A percentile compares a stretch with the other conserved stretches of the same genome.
These are phyloP conservation scores for Hylaeus volcanicus DNA, from an alignment of 1,140 invertebrate genomes.

Conservation along the genomic window DNA sequence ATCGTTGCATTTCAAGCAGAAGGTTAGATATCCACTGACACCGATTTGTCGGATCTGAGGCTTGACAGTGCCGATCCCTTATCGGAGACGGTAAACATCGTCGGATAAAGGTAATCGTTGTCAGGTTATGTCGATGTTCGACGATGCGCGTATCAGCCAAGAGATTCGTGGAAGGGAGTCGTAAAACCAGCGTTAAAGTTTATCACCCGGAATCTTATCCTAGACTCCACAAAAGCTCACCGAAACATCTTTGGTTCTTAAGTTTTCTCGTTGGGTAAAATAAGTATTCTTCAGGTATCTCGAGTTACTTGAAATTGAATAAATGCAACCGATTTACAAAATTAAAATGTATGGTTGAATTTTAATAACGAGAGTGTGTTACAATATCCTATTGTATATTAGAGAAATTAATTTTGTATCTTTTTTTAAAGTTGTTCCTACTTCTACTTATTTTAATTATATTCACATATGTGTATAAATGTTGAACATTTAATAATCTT, in stretches of 20 bases:
- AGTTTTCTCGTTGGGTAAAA: no score
- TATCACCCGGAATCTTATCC: constrained; percentile 40
- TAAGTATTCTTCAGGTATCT: no score
- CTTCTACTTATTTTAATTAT: no score
- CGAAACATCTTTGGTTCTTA: neutral
- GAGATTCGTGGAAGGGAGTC: neutral
- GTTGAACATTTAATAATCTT: no score
- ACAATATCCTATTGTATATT: no score
- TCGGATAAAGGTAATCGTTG: constrained; percentile 16
- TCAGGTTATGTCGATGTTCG: neutral
- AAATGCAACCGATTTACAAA: no score
- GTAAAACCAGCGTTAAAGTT: constrained; percentile 20
- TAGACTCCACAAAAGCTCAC: neutral
- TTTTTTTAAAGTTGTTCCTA: no score
- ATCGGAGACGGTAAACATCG: constrained; percentile 8
- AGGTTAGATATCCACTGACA: neutral
- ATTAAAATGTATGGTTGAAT: no score
- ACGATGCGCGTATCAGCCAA: neutral
- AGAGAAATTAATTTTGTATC: no score
- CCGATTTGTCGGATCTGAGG: neutral
- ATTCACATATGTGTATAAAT: no score
- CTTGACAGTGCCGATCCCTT: constrained; percentile 2
- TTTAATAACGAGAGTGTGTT: no score
- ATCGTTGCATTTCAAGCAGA: neutral
- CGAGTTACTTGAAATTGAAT: no score